Base-by-base conservation (phyloP, 2,888 invertebrate species). In the Drosophila mettleri region DNA sequence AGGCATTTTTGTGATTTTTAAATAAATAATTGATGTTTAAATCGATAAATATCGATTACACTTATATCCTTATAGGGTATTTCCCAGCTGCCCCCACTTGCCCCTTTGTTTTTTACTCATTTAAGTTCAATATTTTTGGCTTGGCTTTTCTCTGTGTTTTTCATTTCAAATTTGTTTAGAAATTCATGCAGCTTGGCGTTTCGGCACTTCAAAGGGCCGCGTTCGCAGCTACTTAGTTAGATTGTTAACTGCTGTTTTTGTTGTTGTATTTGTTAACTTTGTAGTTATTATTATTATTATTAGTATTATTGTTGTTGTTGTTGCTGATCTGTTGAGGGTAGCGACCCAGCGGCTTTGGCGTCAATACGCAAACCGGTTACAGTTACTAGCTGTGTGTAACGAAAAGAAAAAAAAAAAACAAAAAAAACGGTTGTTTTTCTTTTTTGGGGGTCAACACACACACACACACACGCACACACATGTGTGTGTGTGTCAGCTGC, bases 321-420 rank as follows among this genome's bases (percentile, higher is more conserved):
- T 38, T 55, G 43, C 43, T 49, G 59, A 24, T 53, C 41, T 27
- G 38, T 16, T 33, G 75, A 66, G 74, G 76, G 76, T 75, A 74
- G 66, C 76, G 71, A 74, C 76, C 74, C 66, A 75, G 58, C 70
- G 49, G 49, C 36, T 24, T 43, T 75, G 57, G 45, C 59, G 58
- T 57, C 39, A 54, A 59, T 55, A 55, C 64, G 43, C 46, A 79
- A 82, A 86, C 86, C 86, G 83, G 82, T 82, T 82, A 78, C 77
- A 77, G 83, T 82, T 85, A 79, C 80, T n/a, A n/a, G n/a, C n/a
- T n/a, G n/a, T n/a, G n/a, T n/a, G n/a, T n/a, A n/a, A n/a, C n/a
- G n/a, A n/a, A n/a, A n/a, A n/a, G n/a, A n/a, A n/a, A n/a, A n/a
- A n/a, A n/a, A n/a, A n/a, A n/a, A n/a, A n/a, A n/a, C n/a, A n/a